These are phyloP conservation scores for Microctonus aethiopoides DNA, from an alignment of 2,888 invertebrate species.

Conservation along the genomic window DNA sequence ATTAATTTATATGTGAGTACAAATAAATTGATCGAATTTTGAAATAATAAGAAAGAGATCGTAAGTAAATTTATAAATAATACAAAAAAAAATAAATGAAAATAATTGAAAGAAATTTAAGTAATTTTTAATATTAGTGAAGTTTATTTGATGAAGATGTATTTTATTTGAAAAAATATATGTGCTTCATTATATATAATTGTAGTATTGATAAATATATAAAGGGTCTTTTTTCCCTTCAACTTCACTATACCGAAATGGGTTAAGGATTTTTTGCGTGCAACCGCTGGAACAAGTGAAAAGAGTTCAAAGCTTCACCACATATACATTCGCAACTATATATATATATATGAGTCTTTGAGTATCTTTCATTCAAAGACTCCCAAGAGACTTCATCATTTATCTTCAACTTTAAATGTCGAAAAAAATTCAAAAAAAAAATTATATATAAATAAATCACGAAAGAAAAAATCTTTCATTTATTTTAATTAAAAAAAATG, in stretches of 20 bases:
- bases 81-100: no score
- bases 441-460: neutral
- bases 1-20: conserved; percentile 25
- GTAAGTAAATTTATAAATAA: neutral
- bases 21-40: neutral
- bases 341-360: neutral
- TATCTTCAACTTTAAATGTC: neutral
- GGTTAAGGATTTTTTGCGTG: conserved; percentile 52
- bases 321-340: conserved; percentile 1
- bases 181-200: conserved; percentile 55
- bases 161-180: conserved; percentile 40
- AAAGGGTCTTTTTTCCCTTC: conserved; percentile 29
- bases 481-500: neutral
- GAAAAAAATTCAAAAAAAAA: neutral
- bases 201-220: conserved; percentile 30
- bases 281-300: conserved; percentile 45
- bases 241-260: conserved; percentile 49
- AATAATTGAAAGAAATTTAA: neutral
- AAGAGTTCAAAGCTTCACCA: conserved; percentile 46
- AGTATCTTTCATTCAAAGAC: conserved; percentile 8
- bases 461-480: no score
- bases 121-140: neutral
- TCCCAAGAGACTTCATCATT: conserved; percentile 23
- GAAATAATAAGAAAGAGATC: no score
- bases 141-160: neutral